Evolutionary conservation across 1,140 invertebrate species (phyloP).

Genomic region (Campoletis sonorensis): DNA sequence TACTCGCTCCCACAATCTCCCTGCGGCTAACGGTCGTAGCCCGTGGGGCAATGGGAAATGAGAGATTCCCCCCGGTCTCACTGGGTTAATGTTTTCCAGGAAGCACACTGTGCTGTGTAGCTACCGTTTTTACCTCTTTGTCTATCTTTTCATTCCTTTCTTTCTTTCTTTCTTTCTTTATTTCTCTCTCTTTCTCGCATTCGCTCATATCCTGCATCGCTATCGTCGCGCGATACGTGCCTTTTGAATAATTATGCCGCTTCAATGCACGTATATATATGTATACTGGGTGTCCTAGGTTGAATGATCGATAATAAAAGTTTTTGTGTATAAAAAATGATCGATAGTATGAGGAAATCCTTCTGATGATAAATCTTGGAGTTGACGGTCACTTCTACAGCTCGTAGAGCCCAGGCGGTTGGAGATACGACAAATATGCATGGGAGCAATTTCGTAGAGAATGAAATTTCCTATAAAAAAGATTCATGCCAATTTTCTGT

Average conservation of each 20-base stretch:
- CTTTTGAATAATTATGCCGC: conserved; percentile 1
- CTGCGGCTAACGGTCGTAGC: conserved; percentile 41
- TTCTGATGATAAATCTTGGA: no score
- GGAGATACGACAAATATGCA: no score
- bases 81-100: conserved; percentile 46
- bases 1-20: conserved; percentile 25
- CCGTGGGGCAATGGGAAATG: conserved; percentile 42
- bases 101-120: conserved; percentile 11
- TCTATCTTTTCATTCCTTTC: conserved; percentile 7
- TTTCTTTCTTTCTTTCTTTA: conserved; percentile 2
- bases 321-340: no score
- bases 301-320: no score
- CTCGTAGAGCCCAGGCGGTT: no score
- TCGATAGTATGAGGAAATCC: no score
- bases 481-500: no score
- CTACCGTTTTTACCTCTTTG: conserved; percentile 27
- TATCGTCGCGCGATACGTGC: not conserved
- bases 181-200: conserved; percentile 3
- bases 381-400: no score
- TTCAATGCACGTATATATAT: not conserved
- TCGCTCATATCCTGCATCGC: conserved; percentile 27
- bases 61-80: conserved; percentile 40
- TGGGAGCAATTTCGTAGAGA: no score
- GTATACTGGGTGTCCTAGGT: not conserved
- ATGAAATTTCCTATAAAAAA: no score